A percentile compares a stretch with the other conserved stretches of the same genome.
These are phyloP conservation scores for Ramazzottius varieornatus DNA, from an alignment of 2,888 invertebrate species.

Conservation along the genomic window DNA sequence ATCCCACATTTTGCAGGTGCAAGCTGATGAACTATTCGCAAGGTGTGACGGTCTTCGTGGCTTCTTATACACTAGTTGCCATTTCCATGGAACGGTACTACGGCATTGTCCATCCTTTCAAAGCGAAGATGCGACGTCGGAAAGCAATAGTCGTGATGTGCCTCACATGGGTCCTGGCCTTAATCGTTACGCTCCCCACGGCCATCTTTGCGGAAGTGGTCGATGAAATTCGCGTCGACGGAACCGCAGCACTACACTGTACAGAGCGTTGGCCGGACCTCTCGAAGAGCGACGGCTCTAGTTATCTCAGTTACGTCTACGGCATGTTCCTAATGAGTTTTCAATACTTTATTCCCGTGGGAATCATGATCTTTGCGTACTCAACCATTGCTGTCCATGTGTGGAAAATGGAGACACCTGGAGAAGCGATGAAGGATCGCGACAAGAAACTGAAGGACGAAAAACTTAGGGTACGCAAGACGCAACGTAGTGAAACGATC, in stretches of 20 bases:
- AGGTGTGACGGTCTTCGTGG: not conserved
- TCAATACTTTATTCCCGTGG: conserved; percentile 55
- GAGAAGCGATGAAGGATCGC: conserved; percentile 54
- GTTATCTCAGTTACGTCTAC: conserved; percentile 29
- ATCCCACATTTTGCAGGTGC: conserved; percentile 4
- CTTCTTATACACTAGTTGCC: conserved; percentile 54
- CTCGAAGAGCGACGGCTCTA: not conserved
- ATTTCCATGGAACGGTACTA: conserved; percentile 69
- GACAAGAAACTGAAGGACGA: conserved; percentile 37
- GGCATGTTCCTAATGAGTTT: conserved; percentile 46
- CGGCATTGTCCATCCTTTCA: conserved; percentile 62
- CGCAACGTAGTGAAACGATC: no score
- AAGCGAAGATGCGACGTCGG: conserved; percentile 47
- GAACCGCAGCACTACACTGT: not conserved
- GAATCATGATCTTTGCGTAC: conserved; percentile 55
- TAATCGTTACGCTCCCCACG: conserved; percentile 52
- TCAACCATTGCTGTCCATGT: conserved; percentile 56
- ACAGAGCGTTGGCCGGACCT: conserved; percentile 7
- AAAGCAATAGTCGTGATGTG: conserved; percentile 40
- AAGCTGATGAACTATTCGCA: not conserved
- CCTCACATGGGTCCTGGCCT: conserved; percentile 44
- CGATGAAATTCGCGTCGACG: conserved; percentile 10
- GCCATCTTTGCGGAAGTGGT: conserved; percentile 37
- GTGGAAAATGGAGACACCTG: conserved; percentile 60
- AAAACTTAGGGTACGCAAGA: not conserved